Evolutionary conservation across 1,140 invertebrate species (phyloP).

Genomic region (Eueides isabella): DNA sequence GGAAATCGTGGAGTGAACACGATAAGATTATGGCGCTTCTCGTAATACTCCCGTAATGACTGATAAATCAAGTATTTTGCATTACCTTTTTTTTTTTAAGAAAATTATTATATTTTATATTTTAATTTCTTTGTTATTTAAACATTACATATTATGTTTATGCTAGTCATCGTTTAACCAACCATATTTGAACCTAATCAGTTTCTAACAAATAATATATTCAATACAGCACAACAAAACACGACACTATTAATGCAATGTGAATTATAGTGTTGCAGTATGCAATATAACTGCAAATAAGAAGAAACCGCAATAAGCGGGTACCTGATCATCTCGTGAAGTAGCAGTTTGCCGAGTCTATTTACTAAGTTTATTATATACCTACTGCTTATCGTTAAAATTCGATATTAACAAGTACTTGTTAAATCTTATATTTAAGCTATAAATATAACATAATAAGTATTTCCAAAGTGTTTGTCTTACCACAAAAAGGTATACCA

Average conservation of each 20-base stretch:
- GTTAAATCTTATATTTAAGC: not conserved
- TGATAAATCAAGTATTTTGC: conserved; percentile 21
- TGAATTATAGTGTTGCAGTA: not conserved
- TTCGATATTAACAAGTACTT: not conserved
- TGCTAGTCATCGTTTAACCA: not conserved
- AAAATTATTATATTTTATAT: not conserved
- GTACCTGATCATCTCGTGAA: not conserved
- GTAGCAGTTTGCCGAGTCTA: not conserved
- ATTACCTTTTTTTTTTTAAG: not conserved
- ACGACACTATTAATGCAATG: not conserved
- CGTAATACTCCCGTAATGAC: conserved; percentile 39
- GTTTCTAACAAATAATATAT: not conserved
- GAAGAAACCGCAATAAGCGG: not conserved
- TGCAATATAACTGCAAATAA: not conserved
- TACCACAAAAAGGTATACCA: conserved; percentile 97
- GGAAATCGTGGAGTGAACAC: conserved; percentile 44
- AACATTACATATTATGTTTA: not conserved
- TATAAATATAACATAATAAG: too few relatives aligned
- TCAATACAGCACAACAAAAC: not conserved
- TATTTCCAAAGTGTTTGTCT: conserved; percentile 76
- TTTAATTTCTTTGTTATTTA: not conserved
- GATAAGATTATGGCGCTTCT: conserved; percentile 43
- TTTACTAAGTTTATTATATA: not conserved
- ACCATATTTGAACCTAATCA: not conserved
- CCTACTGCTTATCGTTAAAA: not conserved